Base-by-base conservation (phyloP, 2,888 invertebrate species). In the Drosophila tanythrix region DNA sequence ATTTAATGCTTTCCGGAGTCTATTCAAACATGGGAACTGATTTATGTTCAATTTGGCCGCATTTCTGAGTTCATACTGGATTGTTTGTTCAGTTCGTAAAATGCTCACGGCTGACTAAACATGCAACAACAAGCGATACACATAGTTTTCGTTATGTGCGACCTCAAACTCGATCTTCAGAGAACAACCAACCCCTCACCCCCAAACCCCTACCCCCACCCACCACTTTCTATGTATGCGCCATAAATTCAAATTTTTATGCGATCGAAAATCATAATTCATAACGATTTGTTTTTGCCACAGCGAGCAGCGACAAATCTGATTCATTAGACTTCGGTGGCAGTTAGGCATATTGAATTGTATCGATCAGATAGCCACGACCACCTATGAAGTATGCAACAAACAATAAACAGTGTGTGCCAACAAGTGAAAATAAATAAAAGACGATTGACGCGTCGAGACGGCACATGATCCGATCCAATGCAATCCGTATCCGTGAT, bases 341-440 rank as follows among this genome's bases (percentile, higher is more conserved):
- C 63, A 38, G 53, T 29, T 21, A n/a, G 38, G 18, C 27, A 56
- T 72, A 87, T 80, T 74, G 70, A 85, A 71, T 70, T 76, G 76
- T 74, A 57, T 64, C 57, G 66, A 67, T 52, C 59, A 46, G 55
- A 27, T 29, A n/a, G 18, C 18, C 13, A 36, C 36, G 55, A 84
- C 89, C 84, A 85, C 84, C 84, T 79, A 85, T 77, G 89, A 89
- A 85, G 88, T 88, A 85, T 85, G 88, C 88, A 89, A 89, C 85
- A 56, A 36, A 25, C 36, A 25, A 85, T 89, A 89, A 85, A 89
- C 88, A 46, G 21, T 89, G 59, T 70, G 67, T 38, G 60, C 53
- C 59, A 83, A 89, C 88, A 85, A 59, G 68, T 75, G 70, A 67
- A 89, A 85, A 85, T 88, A 85, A 85, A 89, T 85, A 89, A 43